Percentiles rank a stretch among this genome's conserved stretches.
phyloP scores from a whole-genome alignment of 2,888 invertebrate genomes.

The Pachliopta kotzebuea region DNA sequence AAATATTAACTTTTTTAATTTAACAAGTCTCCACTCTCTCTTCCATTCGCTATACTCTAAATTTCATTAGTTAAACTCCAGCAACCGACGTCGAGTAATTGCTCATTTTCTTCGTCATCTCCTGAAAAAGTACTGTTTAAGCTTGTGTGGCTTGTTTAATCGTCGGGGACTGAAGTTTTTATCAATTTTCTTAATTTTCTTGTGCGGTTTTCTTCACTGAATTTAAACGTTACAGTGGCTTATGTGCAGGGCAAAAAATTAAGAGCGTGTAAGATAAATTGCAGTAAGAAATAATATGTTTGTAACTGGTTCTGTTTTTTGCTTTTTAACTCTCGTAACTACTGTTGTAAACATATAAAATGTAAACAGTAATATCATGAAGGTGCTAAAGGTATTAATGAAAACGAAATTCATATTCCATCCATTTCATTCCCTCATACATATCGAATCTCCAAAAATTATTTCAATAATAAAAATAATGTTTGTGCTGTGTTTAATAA shows the following conservation, averaged over 20 bases:
- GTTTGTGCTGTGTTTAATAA: background rate
- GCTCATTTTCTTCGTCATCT: slow-evolving; percentile 74
- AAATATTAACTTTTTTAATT: slow-evolving; percentile 20
- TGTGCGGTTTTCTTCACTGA: too few species aligned
- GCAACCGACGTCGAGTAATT: slow-evolving; percentile 72
- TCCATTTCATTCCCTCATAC: background rate
- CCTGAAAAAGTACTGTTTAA: slow-evolving; percentile 55
- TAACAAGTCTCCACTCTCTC: slow-evolving; percentile 43
- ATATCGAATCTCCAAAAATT: background rate
- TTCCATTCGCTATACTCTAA: slow-evolving; percentile 71
- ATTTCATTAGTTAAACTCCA: slow-evolving; percentile 78
- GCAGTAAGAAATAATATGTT: too few species aligned
- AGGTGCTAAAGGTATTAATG: too few species aligned
- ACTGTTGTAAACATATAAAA: too few species aligned
- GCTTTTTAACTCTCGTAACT: too few species aligned
- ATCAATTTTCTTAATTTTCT: background rate
- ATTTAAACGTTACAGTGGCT: too few species aligned
- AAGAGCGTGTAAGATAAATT: too few species aligned
- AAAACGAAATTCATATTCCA: too few species aligned
- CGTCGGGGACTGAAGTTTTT: slow-evolving; percentile 10
- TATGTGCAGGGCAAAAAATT: too few species aligned
- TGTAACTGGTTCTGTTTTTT: too few species aligned
- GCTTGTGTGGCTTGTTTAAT: slow-evolving; percentile 27
- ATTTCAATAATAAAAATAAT: slow-evolving; percentile 30
- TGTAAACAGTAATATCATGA: too few species aligned